These are phyloP conservation scores for Caenorhabditis japonica DNA, from an alignment of 2,888 invertebrate genomes.

Conservation along the genomic window DNA sequence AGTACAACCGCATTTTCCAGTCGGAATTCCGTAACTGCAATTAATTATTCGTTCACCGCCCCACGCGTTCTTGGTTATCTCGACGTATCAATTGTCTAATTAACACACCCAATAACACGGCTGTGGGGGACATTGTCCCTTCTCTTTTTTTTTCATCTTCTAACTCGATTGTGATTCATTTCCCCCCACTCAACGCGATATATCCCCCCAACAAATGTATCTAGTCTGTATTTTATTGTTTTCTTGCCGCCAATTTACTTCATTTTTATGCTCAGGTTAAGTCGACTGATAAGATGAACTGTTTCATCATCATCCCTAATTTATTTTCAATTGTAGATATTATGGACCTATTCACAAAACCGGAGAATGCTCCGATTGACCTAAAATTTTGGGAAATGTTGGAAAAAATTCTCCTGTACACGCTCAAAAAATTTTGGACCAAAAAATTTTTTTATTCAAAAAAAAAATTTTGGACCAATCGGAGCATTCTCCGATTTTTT, in stretches of 20 bases:
- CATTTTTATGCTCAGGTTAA: conserved; percentile 31
- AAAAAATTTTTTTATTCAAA: too few relatives aligned
- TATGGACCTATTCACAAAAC: too few relatives aligned
- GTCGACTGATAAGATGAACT: conserved; percentile 35
- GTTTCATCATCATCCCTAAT: conserved; percentile 28
- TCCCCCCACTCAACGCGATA: background rate
- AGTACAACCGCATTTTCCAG: background rate
- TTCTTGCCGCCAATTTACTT: conserved; percentile 27
- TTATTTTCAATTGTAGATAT: too few relatives aligned
- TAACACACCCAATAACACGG: conserved; percentile 38
- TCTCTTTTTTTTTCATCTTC: background rate
- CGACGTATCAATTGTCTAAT: conserved; percentile 30
- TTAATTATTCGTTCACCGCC: conserved; percentile 3
- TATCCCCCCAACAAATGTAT: conserved; percentile 21
- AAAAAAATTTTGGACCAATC: too few relatives aligned
- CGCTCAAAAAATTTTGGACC: too few relatives aligned
- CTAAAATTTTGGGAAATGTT: too few relatives aligned
- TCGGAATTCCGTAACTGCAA: conserved; percentile 5
- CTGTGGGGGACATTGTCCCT: conserved; percentile 5
- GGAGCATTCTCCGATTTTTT: too few relatives aligned
- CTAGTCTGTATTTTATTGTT: conserved; percentile 51
- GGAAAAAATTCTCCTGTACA: too few relatives aligned
- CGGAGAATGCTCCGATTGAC: too few relatives aligned
- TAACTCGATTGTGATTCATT: background rate
- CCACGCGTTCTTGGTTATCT: conserved; percentile 3